These are phyloP conservation scores for Eremophila alpestris DNA, from an alignment of 2,797 vertebrate genomes.

Conservation along the genomic window DNA sequence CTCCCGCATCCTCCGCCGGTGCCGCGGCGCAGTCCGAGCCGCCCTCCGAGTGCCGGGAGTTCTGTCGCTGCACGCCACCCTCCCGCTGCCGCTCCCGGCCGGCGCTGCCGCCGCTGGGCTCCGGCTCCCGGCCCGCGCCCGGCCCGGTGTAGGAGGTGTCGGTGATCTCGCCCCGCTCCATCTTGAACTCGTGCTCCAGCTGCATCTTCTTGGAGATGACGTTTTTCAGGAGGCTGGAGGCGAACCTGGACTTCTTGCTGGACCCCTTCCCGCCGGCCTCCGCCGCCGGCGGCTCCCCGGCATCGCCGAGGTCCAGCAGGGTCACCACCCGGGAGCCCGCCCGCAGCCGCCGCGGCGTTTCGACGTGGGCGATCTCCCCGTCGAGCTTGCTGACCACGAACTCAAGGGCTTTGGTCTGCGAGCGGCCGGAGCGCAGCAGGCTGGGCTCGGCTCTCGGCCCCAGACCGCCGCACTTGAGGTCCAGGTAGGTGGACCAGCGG, in stretches of 20 bases:
- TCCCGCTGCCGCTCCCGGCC: conserved; percentile 65
- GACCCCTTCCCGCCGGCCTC: conserved; percentile 71
- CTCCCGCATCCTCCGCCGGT: conserved; percentile 78
- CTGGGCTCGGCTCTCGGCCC: conserved; percentile 78
- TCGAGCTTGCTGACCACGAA: conserved; percentile 81
- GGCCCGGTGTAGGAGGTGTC: conserved; percentile 73
- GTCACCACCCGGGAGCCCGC: conserved; percentile 81
- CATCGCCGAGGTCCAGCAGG: conserved; percentile 82
- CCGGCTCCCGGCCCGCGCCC: conserved; percentile 63
- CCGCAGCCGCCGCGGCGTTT: conserved; percentile 71
- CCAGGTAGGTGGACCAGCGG: conserved; percentile 92
- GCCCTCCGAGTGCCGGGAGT: conserved; percentile 85
- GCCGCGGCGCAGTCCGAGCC: conserved; percentile 78
- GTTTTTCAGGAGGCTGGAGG: conserved; percentile 93
- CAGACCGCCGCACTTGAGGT: conserved; percentile 87
- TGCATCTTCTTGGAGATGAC: conserved; percentile 99
- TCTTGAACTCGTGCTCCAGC: conserved; percentile 91
- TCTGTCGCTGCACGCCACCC: conserved; percentile 78
- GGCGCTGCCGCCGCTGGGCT: neutral
- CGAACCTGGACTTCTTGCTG: conserved; percentile 88
- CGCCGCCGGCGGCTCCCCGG: conserved; percentile 63
- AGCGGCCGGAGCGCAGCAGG: conserved; percentile 75
- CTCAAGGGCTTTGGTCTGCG: conserved; percentile 80
- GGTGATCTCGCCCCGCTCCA: conserved; percentile 87
- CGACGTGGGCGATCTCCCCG: conserved; percentile 76